phyloP scores from a whole-genome alignment of 2,797 vertebrate species.

The Neosilurus mollespiculum region DNA sequence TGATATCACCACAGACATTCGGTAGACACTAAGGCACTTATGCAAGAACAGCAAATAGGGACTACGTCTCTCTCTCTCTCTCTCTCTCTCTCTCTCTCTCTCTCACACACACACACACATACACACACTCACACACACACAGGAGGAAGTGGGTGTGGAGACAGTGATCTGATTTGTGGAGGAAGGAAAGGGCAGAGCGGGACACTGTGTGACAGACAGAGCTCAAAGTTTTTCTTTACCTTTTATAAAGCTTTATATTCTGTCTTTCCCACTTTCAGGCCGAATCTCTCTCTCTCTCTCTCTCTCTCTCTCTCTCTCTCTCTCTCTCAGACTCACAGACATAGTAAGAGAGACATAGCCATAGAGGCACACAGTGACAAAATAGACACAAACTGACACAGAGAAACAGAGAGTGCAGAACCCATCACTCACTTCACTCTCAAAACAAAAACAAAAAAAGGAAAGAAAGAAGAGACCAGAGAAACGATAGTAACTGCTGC shows the following conservation, averaged over 20 bases:
- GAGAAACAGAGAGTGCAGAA: background rate
- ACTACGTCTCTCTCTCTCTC: background rate
- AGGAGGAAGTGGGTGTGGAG: constrained; percentile 30
- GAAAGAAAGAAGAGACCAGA: background rate
- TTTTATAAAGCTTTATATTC: constrained; percentile 6
- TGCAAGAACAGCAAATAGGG: constrained; percentile 8
- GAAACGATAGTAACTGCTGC: background rate
- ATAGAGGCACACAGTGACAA: background rate
- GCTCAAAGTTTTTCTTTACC: background rate
- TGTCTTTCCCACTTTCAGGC: background rate
- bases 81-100: background rate
- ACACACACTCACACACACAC: background rate
- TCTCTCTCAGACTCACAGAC: background rate
- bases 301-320: no score
- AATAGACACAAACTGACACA: background rate
- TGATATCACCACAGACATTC: background rate
- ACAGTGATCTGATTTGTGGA: constrained; percentile 19
- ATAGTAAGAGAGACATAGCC: background rate
- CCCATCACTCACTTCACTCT: background rate
- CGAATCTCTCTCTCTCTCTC: no score
- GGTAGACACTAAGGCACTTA: background rate
- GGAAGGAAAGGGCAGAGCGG: constrained; percentile 26
- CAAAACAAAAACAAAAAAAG: background rate
- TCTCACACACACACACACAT: background rate
- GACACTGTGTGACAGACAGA: constrained; percentile 11